Conservation (phyloP, 1,140 invertebrate species). For the Latrodectus geometricus region DNA sequence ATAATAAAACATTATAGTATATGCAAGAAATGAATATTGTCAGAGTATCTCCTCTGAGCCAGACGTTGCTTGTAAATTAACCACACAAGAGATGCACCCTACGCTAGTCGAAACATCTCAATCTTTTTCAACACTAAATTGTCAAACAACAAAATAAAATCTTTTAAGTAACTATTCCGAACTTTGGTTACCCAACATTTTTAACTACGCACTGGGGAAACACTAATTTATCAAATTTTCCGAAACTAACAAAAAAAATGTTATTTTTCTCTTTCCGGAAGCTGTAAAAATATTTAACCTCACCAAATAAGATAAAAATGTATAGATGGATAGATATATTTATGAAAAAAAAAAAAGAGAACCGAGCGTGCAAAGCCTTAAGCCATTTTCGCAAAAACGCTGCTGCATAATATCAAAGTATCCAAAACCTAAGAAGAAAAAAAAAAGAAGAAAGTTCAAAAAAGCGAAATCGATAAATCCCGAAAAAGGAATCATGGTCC, state of each 20-base stretch:
- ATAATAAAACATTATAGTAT: no score
- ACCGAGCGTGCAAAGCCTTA: constrained; percentile 24
- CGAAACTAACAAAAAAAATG: background rate
- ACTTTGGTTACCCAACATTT: background rate
- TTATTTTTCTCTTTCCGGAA: background rate
- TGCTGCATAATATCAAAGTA: constrained; percentile 62
- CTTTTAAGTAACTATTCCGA: background rate
- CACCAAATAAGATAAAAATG: background rate
- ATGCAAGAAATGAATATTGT: no score
- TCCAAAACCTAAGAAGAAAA: constrained; percentile 16
- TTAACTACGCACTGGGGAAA: background rate
- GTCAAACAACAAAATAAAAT: no score
- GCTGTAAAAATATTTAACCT: constrained; percentile 61
- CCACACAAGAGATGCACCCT: no score
- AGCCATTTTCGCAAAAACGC: constrained; percentile 59
- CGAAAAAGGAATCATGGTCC: constrained; percentile 44
- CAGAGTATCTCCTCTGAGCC: no score
- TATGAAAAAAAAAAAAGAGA: background rate
- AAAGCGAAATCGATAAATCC: constrained; percentile 52
- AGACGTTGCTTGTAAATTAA: no score
- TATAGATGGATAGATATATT: no score
- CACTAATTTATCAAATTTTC: constrained; percentile 40
- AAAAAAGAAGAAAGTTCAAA: constrained; percentile 31
- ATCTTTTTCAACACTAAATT: no score
- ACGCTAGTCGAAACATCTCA: no score